These are phyloP conservation scores for Acholoe squamosa DNA, from an alignment of 2,888 invertebrate species.

Conservation along the genomic window DNA sequence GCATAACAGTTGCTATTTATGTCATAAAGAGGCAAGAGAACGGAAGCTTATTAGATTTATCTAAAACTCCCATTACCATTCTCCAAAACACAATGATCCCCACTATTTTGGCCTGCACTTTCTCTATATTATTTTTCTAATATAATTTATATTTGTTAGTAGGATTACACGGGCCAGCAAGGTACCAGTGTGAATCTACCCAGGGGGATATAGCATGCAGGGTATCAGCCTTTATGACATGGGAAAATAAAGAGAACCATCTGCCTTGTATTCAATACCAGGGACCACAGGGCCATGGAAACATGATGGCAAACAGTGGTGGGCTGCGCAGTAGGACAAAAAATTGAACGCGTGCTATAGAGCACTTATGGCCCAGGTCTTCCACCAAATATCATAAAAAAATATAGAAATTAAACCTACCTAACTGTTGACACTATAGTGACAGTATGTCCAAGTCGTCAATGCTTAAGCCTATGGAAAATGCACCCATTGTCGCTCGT, in stretches of 20 bases:
- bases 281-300: not conserved
- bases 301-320: not conserved
- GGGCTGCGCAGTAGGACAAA: not conserved
- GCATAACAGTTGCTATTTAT: not conserved
- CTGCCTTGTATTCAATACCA: not conserved
- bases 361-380: too few relatives aligned
- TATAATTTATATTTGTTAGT: not conserved
- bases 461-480: too few relatives aligned
- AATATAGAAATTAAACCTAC: too few relatives aligned
- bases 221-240: conserved; percentile 17
- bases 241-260: conserved; percentile 15
- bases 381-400: too few relatives aligned
- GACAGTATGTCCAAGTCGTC: too few relatives aligned
- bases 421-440: too few relatives aligned
- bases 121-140: not conserved
- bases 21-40: not conserved
- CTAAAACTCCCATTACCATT: not conserved
- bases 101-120: not conserved
- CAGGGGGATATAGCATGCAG: not conserved
- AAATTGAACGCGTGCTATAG: too few relatives aligned
- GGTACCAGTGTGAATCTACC: not conserved
- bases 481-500: too few relatives aligned
- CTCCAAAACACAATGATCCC: not conserved
- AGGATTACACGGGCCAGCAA: not conserved
- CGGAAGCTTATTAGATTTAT: not conserved